Evolutionary conservation across 1,140 invertebrate species (phyloP).

Genomic region (Triops cancriformis): DNA sequence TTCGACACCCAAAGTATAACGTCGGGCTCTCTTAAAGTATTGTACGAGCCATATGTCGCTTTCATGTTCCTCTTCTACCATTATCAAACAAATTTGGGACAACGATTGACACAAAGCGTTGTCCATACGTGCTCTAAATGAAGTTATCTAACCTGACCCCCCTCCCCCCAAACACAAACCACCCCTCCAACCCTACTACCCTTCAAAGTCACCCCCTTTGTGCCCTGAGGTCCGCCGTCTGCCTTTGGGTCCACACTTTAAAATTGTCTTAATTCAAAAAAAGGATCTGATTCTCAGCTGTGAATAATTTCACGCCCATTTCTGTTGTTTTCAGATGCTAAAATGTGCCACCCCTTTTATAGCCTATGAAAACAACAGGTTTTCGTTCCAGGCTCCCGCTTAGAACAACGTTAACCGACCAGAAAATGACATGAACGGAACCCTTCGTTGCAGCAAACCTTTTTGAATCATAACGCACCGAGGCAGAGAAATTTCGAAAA

Average conservation of each 20-base stretch:
- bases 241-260: not conserved
- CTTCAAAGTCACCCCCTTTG: not conserved
- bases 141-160: not conserved
- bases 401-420: not conserved
- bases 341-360: not conserved
- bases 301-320: constrained; percentile 6
- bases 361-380: not conserved
- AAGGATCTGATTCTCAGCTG: not conserved
- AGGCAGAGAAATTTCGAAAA: not conserved
- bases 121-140: not conserved
- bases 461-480: not conserved
- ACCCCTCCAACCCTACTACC: not conserved
- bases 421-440: not conserved
- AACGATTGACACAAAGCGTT: not conserved
- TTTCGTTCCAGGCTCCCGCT: not conserved
- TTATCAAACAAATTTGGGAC: not conserved
- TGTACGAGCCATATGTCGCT: not conserved
- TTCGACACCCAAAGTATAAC: not conserved
- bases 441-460: no score
- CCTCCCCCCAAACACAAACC: no score
- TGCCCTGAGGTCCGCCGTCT: not conserved
- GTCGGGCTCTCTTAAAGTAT: not conserved
- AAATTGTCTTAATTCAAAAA: not conserved
- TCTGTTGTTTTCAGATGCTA: not conserved
- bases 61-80: not conserved